Base-by-base conservation (phyloP, 2,888 invertebrate species). In the Malthinus flaveolus region DNA sequence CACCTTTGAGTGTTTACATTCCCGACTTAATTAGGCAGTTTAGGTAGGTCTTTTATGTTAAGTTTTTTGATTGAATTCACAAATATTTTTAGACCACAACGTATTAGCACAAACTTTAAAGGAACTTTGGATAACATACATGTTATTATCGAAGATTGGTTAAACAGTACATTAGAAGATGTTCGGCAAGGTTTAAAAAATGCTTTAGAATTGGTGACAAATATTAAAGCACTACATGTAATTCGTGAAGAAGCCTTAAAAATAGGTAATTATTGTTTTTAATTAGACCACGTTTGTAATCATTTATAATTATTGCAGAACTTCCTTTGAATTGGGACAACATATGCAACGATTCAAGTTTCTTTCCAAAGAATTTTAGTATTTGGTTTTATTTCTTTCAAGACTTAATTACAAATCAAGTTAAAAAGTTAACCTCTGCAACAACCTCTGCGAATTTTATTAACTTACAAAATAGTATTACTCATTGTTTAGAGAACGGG, bases 321-420 rank as follows among this genome's bases (percentile, higher is more conserved):
- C 80, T 84, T 1, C 85, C 86, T 0, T 72, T 80, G 36, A 85
- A 87, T 68, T 91, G 90, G 87, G 77, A 80, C 3, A 72, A 77
- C 7, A 83, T 90, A 37, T 88, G 88, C 73, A 75, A 80, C 9
- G 82, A 85, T 3, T 78, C 88, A 0, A 5, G 23, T 3, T 80
- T 82, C 55, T 78, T 90, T n/a, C 79, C 82, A 1, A 75, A 76
- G 5, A 76, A 77, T 34, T 75, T 85, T 12, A 86, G 88, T 64
- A 87, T 91, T 6, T 92, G 91, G 87, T 83, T 84, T 36, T 82
- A 84, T 62, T 88, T 87, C 71, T 91, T 89, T 77, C 88, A 90
- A 73, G 87, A 88, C 0, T 75, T 90, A 6, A 79, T 92, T 32
- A 89, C 90, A n/a, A 77, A 83, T 34, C 81, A 91, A 36, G 87